These are phyloP conservation scores for Monochamus alternatus DNA, from an alignment of 2,888 invertebrate genomes.

Conservation along the genomic window DNA sequence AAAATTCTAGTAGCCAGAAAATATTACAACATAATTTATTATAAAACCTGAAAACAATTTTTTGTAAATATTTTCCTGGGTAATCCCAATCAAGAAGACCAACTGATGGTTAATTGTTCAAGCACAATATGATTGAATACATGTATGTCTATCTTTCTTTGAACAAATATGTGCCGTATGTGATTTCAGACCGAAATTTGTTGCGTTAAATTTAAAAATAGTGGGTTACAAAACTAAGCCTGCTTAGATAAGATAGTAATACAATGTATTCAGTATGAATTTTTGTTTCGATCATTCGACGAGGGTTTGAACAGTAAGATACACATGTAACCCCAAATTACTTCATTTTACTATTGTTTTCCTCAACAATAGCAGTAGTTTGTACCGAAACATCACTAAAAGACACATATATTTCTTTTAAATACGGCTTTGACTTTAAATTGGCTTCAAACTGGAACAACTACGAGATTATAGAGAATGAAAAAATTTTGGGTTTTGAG, in stretches of 20 bases:
- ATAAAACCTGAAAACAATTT: conserved; percentile 11
- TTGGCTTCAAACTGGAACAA: background rate
- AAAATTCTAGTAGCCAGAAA: too few species aligned
- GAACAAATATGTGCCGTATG: conserved; percentile 60
- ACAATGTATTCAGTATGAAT: conserved; percentile 57
- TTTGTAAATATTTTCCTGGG: conserved; percentile 29
- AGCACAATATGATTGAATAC: conserved; percentile 55
- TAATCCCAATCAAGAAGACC: conserved; percentile 33
- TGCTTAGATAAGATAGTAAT: conserved; percentile 59
- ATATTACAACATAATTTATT: too few species aligned
- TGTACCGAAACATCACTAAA: too few species aligned
- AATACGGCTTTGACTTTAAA: too few species aligned
- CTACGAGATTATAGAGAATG: background rate
- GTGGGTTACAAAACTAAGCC: conserved; percentile 66
- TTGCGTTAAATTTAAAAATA: conserved; percentile 67
- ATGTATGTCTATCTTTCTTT: conserved; percentile 66
- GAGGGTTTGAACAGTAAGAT: conserved; percentile 49
- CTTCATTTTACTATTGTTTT: too few species aligned
- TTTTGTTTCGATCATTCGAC: conserved; percentile 28
- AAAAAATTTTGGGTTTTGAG: background rate
- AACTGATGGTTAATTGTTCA: conserved; percentile 31
- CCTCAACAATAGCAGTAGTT: too few species aligned
- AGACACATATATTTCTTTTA: too few species aligned
- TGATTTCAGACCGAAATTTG: conserved; percentile 52
- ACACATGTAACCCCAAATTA: background rate